Percentiles rank a stretch among this genome's conserved stretches.
Evolutionary conservation across 2,113 vertebrate species (phyloP).

Genomic region (Hippocampus abdominalis): DNA sequence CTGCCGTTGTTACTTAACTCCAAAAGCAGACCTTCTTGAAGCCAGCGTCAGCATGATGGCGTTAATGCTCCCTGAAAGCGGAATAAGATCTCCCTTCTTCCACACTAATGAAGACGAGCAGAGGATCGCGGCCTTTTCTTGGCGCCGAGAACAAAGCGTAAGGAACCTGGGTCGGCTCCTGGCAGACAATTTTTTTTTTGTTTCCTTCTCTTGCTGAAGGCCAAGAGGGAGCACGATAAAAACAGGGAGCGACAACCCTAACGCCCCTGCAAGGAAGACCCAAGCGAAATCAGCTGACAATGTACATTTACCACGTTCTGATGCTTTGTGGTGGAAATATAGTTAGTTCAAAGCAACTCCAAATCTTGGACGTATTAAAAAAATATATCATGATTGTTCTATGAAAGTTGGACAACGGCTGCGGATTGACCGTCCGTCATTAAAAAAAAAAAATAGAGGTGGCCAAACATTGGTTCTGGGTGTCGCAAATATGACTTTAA

Average conservation of each 20-base stretch:
- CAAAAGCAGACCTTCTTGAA: neutral
- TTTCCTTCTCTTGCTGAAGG: neutral
- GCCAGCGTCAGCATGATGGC: neutral
- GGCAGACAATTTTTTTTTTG: neutral
- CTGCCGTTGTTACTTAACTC: neutral
- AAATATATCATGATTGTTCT: too few relatives aligned
- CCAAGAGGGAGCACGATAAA: neutral
- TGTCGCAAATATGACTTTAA: too few relatives aligned
- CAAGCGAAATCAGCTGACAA: neutral
- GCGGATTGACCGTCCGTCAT: too few relatives aligned
- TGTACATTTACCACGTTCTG: neutral
- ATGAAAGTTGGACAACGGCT: too few relatives aligned
- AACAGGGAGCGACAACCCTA: neutral
- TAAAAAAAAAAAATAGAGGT: too few relatives aligned
- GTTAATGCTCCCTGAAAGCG: neutral
- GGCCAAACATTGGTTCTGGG: too few relatives aligned
- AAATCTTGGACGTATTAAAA: too few relatives aligned
- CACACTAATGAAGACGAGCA: slow-evolving; percentile 9
- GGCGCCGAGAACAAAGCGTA: slow-evolving; percentile 2
- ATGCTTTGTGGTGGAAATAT: neutral
- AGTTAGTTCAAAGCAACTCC: too few relatives aligned
- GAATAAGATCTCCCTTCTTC: slow-evolving; percentile 5
- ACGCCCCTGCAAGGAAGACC: neutral
- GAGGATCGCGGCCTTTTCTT: slow-evolving; percentile 3
- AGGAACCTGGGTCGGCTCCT: neutral